phyloP scores from a whole-genome alignment of 2,113 vertebrate species.

The Danionella cerebrum region DNA sequence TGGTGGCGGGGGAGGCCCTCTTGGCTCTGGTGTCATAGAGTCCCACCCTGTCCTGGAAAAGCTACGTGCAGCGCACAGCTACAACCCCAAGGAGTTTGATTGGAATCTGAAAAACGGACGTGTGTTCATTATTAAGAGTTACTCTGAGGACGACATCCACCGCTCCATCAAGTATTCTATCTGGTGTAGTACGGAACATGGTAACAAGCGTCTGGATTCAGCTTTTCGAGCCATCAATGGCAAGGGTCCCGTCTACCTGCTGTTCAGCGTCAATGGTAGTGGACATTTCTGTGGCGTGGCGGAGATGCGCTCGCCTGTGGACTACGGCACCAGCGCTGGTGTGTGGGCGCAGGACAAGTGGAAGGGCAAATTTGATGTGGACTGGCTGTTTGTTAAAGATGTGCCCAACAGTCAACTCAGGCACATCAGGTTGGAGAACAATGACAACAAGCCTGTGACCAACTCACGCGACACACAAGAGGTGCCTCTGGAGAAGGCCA shows the following conservation, averaged over 20 bases:
- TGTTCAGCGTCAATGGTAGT: slow-evolving; percentile 96
- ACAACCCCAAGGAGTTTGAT: slow-evolving; percentile 95
- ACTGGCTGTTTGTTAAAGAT: slow-evolving; percentile 98
- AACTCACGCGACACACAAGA: slow-evolving; percentile 98
- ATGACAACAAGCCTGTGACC: slow-evolving; percentile 98
- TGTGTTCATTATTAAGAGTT: slow-evolving; percentile 97
- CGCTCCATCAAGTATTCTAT: slow-evolving; percentile 98
- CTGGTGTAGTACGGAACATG: slow-evolving; percentile 97
- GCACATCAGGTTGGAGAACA: slow-evolving; percentile 98
- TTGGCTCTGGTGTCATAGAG: slow-evolving; percentile 53
- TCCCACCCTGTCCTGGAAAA: slow-evolving; percentile 91
- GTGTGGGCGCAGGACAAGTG: slow-evolving; percentile 99
- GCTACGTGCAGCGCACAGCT: slow-evolving; percentile 90
- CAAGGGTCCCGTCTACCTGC: slow-evolving; percentile 88
- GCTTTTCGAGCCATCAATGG: slow-evolving; percentile 83
- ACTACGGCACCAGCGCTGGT: slow-evolving; percentile 94
- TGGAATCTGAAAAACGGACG: slow-evolving; percentile 92
- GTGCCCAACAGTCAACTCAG: slow-evolving; percentile 96
- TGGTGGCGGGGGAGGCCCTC: slow-evolving; percentile 34
- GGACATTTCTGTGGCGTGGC: slow-evolving; percentile 97
- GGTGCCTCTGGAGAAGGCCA: slow-evolving; percentile 96
- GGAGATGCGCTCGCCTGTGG: slow-evolving; percentile 96
- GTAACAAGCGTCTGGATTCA: slow-evolving; percentile 90
- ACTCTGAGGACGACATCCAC: slow-evolving; percentile 96
- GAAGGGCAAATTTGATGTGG: slow-evolving; percentile 98